Base-by-base conservation (phyloP, 37 sponge, comb jelly and placozoan genomes). In the Spongia lamella region DNA sequence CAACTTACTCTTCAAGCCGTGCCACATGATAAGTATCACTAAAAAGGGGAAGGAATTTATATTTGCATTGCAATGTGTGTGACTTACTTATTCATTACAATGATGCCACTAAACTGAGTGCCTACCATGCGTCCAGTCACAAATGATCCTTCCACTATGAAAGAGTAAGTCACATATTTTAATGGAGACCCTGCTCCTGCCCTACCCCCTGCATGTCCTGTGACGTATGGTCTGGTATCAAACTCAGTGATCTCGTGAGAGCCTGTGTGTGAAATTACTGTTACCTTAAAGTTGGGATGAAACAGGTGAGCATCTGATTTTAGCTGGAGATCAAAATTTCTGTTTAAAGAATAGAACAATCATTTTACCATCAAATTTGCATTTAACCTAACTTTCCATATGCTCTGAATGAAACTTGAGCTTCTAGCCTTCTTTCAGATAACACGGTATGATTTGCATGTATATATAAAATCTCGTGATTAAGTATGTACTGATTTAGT, bases 1-100 rank as follows among this genome's bases (percentile, higher is more conserved):
- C 39, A n/a, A 51, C 73, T 11, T 30, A 55, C 58, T 65, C 43
- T 3, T 26, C 3, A 1, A 66, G 1, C 27, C 33, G 74, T 13
- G 76, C 84, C 34, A 83, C 31, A 52, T 83, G 70, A 43, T 76
- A 83, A 2, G 77, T 53, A 27, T 83, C 84, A 7, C 84, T 83
- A 61, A 61, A 6, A 51, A 11, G 2, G 53, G 2, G 9, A 55
- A 40, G 30, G 54, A 53, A 56, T 19, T 53, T 4, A 53, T 3
- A 79, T 16, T 19, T 38, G 59, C n/a, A 79, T n/a, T 17, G 1
- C 19, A 36, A 14, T 36, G 32, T 27, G 3, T 19, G n/a, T 52
- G n/a, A 78, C 70, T 47, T 59, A 83, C 84, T 22, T 58, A 38
- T 68, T n/a, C 17, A 54, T 38, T 27, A 52, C 63, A 30, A 83